Evolutionary conservation across 2,888 invertebrate genomes (phyloP).

Genomic region (Chouioia cunea): DNA sequence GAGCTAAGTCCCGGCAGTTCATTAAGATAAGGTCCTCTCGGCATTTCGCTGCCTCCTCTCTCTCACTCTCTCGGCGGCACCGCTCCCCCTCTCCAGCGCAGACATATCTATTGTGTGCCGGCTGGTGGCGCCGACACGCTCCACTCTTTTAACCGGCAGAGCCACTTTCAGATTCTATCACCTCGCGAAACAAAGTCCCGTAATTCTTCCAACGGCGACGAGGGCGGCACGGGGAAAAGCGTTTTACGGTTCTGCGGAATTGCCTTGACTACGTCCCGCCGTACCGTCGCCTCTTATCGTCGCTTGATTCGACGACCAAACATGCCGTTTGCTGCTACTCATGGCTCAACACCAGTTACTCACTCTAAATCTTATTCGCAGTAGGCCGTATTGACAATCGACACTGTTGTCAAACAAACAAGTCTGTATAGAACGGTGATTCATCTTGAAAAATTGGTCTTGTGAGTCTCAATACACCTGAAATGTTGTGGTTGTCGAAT

Average conservation of each 20-base stretch:
- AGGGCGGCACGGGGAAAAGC: neutral
- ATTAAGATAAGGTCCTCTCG: constrained; percentile 60
- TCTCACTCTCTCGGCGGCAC: too few relatives aligned
- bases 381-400: too few relatives aligned
- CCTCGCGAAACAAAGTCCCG: constrained; percentile 53
- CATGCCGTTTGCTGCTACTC: too few relatives aligned
- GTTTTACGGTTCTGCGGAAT: constrained; percentile 40
- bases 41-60: constrained; percentile 47
- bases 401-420: too few relatives aligned
- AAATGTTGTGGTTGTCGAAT: constrained; percentile 34
- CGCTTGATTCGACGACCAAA: neutral
- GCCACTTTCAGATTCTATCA: constrained; percentile 54
- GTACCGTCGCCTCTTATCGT: constrained; percentile 35
- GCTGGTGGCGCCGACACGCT: neutral
- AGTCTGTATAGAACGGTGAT: too few relatives aligned
- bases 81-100: neutral
- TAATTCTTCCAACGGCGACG: constrained; percentile 49
- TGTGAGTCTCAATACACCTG: constrained; percentile 40
- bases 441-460: constrained; percentile 38
- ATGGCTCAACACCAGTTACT: too few relatives aligned
- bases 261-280: constrained; percentile 17
- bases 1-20: constrained; percentile 54
- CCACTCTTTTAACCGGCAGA: constrained; percentile 26
- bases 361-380: too few relatives aligned
- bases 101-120: neutral